Base-by-base conservation (phyloP, 2,888 invertebrate genomes). In the Aphrophora alni region DNA sequence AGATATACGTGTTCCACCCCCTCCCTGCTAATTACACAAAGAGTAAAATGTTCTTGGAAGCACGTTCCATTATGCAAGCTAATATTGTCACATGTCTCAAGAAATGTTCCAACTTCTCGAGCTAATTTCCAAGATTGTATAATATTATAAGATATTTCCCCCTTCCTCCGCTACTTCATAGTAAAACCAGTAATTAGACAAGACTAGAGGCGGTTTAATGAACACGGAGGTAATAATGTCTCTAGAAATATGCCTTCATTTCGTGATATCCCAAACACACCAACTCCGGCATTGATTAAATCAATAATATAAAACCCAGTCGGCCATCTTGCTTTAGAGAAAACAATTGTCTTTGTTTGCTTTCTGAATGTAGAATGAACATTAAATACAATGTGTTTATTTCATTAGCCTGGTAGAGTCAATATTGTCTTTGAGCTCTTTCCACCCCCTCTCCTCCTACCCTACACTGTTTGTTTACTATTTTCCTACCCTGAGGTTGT, bases 401-500 rank as follows among this genome's bases (percentile, higher is more conserved):
- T 44, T 75, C 51, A 75, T 75, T 75, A 75, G 44, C 51, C 75
- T 44, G 44, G 26, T 75, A 17, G 69, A 77, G 77, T 77, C 77
- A 77, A 77, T 77, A 77, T 77, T 77, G 77, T 77, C 76, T 59
- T 68, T 59, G 59, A 59, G 59, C 59, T 59, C 59, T 59, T 59
- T 59, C 59, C 59, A n/a, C 51, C 25, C 75, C 75, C 75, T 3
- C 69, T 3, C 69, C 75, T 26, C 21, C 74, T 68, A 17, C 75
- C 38, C 77, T 81, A n/a, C 77, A 77, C 75, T 78, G 81, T 81
- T 81, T 81, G 81, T 81, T 78, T 78, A 81, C 75, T 74, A 74
- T 27, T 75, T 72, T 59, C 59, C 77, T 78, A 75, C 78, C 81
- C 68, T 68, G 78, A 59, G 38, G 71, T 81, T 81, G 81, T 81